A percentile compares a stretch with the other conserved stretches of the same genome.
These are phyloP conservation scores for Lithodes maja DNA, from an alignment of 2,888 invertebrate genomes.

Conservation along the genomic window DNA sequence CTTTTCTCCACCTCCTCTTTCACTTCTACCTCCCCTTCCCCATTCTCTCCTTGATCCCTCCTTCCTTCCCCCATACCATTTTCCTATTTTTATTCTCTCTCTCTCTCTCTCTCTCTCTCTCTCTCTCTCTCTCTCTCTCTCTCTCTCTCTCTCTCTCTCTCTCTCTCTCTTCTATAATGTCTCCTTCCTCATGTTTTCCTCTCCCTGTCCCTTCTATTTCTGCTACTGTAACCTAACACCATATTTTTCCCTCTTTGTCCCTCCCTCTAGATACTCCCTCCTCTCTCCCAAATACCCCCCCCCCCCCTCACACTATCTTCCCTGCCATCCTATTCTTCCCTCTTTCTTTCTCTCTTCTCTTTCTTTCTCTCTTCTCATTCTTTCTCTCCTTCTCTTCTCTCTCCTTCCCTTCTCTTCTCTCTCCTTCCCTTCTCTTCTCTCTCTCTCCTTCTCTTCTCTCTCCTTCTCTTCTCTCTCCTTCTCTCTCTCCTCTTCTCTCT, in stretches of 20 bases:
- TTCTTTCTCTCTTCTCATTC: not conserved
- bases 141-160: too few relatives aligned
- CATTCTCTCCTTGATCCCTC: too few relatives aligned
- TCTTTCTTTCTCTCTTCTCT: not conserved
- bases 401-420: not conserved
- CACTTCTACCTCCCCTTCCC: too few relatives aligned
- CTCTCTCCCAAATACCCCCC: not conserved
- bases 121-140: too few relatives aligned
- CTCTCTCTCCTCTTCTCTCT: not conserved
- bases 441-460: not conserved
- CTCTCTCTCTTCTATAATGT: too few relatives aligned
- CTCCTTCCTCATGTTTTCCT: too few relatives aligned
- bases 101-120: too few relatives aligned
- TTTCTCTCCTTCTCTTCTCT: not conserved
- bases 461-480: not conserved
- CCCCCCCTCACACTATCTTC: not conserved
- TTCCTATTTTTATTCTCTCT: too few relatives aligned
- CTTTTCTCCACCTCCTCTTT: too few relatives aligned
- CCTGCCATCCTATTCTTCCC: not conserved
- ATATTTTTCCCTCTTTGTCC: not conserved
- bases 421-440: not conserved
- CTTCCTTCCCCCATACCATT: too few relatives aligned
- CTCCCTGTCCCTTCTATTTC: too few relatives aligned
- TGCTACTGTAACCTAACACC: too few relatives aligned
- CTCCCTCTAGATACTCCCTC: not conserved